Conservation (phyloP, 2,113 vertebrate genomes). For the Xenotilapia caudafasciata region DNA sequence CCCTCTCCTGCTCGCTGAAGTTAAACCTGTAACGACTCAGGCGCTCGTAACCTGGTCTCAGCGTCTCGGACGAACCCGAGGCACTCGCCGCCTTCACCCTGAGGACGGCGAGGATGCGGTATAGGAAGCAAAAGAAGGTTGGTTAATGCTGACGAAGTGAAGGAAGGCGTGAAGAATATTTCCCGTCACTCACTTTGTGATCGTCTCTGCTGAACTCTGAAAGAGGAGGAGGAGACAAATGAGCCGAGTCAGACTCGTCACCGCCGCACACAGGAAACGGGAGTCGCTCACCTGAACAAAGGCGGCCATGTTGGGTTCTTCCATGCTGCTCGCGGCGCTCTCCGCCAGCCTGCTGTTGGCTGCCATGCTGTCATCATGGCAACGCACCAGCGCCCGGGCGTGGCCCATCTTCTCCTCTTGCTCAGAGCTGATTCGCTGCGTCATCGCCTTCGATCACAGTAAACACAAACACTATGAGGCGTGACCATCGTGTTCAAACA, state of each 20-base stretch:
- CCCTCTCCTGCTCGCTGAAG: conserved; percentile 67
- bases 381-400: conserved; percentile 37
- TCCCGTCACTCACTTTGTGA: conserved; percentile 67
- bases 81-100: conserved; percentile 57
- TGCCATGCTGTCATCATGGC: conserved; percentile 57
- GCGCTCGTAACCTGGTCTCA: conserved; percentile 57
- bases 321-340: conserved; percentile 59
- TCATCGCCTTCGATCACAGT: conserved; percentile 49
- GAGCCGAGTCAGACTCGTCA: neutral
- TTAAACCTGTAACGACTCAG: conserved; percentile 66
- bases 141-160: neutral
- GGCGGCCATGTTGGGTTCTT: conserved; percentile 68
- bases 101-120: neutral
- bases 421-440: conserved; percentile 64
- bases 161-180: neutral
- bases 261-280: neutral
- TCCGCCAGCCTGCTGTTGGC: conserved; percentile 69
- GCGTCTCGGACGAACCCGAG: conserved; percentile 34
- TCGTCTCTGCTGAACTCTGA: conserved; percentile 70
- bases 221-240: neutral
- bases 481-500: neutral
- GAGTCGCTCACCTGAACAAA: conserved; percentile 70
- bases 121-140: neutral
- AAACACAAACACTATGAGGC: neutral
- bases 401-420: conserved; percentile 67